Percentiles rank a stretch among this genome's conserved stretches.
phyloP scores from a whole-genome alignment of 2,113 vertebrate genomes.

The Megaceryle maxima region DNA sequence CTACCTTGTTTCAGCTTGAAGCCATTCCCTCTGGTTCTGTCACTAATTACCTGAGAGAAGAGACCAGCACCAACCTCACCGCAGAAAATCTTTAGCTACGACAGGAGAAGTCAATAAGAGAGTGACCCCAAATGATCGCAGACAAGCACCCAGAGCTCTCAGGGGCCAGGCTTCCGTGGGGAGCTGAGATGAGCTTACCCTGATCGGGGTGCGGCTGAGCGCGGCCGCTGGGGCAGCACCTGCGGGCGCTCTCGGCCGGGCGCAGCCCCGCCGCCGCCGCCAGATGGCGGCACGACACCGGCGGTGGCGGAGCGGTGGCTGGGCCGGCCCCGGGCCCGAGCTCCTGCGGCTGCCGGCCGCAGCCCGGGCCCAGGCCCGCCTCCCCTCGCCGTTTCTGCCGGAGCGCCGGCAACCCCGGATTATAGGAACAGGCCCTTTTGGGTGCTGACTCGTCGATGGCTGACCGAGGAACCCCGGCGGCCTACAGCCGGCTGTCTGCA shows the following conservation, averaged over 20 bases:
- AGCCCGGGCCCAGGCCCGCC: neutral
- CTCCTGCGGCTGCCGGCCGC: neutral
- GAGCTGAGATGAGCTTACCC: too few relatives aligned
- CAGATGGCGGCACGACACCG: neutral
- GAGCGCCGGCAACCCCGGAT: neutral
- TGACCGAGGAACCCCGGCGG: neutral
- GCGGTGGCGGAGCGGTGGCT: neutral
- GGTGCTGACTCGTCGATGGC: accelerated
- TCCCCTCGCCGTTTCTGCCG: neutral
- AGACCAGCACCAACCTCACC: too few relatives aligned
- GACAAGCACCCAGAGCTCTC: neutral
- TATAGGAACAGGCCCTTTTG: too few relatives aligned
- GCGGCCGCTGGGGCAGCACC: neutral
- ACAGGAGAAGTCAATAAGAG: too few relatives aligned
- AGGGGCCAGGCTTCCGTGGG: accelerated
- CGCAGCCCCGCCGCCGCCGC: neutral
- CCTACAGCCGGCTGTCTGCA: too few relatives aligned
- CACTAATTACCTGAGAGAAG: too few relatives aligned
- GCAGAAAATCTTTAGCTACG: too few relatives aligned
- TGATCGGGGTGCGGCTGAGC: too few relatives aligned
- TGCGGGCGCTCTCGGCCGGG: neutral
- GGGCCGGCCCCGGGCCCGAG: too few relatives aligned
- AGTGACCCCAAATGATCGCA: accelerated
- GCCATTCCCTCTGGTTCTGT: too few relatives aligned
- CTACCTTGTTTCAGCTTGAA: too few relatives aligned